Base-by-base conservation (phyloP, 1,140 invertebrate species). In the Anadara kagoshimensis region DNA sequence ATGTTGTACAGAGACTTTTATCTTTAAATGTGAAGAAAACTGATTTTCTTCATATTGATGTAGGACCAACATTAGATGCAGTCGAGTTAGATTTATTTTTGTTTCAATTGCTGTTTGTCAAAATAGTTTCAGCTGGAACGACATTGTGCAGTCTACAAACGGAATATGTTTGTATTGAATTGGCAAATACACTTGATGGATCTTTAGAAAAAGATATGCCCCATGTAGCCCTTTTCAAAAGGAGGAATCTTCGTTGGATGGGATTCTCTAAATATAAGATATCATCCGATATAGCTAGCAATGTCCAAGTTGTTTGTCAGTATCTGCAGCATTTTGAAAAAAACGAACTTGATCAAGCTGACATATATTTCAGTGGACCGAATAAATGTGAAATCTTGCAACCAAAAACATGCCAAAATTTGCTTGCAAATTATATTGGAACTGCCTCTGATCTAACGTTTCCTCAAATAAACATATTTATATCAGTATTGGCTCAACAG, bases 11-110 rank as follows among this genome's bases (percentile, higher is more conserved):
- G 44, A 58, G 54, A 45, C 29, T 81, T 0, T 36, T 45, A 26
- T n/a, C 22, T 1, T 20, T 72, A 0, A 36, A 66, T 22, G 16
- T 79, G 26, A 69, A 69, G 43, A 1, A 12, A 12, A 36, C 57
- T 63, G 45, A 74, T 53, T 22, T 76, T n/a, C 44, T 81, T 7
- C 79, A 81, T 43, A 65, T 81, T 14, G 79, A 81, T 63, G 41
- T 81, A 20, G 73, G 71, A 5, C 53, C 47, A 62, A 56, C 69
- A 4, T 51, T 72, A 51, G 43, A 76, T 36, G 51, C 74, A 47
- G 29, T 22, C 14, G 59, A 69, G n/a, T 45, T 81, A 5, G 79
- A 81, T 56, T 51, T 65, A 49, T 72, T 78, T 53, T 41, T 81
- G 0, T 79, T 81, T 76, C 73, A 81, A 26, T 54, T 78, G 29